phyloP scores from a whole-genome alignment of 2,888 invertebrate species.

The Aethes cnicana region DNA sequence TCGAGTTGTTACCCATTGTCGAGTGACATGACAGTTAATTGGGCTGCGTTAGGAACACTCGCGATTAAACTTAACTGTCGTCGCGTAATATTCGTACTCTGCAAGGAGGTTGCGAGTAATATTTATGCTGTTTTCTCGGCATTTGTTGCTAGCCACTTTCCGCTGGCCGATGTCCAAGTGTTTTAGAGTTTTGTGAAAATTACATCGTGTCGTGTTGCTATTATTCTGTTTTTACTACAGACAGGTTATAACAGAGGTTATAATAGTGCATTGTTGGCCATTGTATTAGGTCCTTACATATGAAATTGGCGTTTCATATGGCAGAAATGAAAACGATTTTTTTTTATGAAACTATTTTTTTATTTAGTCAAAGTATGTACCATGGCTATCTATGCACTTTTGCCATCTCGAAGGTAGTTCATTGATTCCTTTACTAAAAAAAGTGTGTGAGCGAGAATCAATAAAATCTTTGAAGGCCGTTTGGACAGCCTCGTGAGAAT shows the following conservation, averaged over 20 bases:
- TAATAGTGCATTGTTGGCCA: constrained; percentile 6
- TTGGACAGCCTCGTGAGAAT: too few species aligned
- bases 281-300: too few species aligned
- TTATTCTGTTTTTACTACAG: constrained; percentile 8
- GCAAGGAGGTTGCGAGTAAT: constrained; percentile 15
- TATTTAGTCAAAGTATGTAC: too few species aligned
- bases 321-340: too few species aligned
- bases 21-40: constrained; percentile 29
- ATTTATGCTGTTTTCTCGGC: constrained; percentile 40
- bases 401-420: too few species aligned
- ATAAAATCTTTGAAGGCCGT: too few species aligned
- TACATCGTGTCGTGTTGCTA: constrained; percentile 40
- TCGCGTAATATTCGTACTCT: constrained; percentile 6
- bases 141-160: constrained; percentile 25
- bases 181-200: constrained; percentile 47
- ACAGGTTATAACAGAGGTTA: neutral
- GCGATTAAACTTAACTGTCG: constrained; percentile 15
- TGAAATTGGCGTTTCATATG: too few species aligned
- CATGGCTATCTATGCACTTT: too few species aligned
- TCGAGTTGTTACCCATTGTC: constrained; percentile 22
- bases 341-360: too few species aligned
- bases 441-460: too few species aligned
- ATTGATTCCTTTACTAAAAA: too few species aligned
- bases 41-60: constrained; percentile 15
- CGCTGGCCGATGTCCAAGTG: constrained; percentile 55